Base-by-base conservation (phyloP, 2,888 invertebrate species). In the Ctena decussata region DNA sequence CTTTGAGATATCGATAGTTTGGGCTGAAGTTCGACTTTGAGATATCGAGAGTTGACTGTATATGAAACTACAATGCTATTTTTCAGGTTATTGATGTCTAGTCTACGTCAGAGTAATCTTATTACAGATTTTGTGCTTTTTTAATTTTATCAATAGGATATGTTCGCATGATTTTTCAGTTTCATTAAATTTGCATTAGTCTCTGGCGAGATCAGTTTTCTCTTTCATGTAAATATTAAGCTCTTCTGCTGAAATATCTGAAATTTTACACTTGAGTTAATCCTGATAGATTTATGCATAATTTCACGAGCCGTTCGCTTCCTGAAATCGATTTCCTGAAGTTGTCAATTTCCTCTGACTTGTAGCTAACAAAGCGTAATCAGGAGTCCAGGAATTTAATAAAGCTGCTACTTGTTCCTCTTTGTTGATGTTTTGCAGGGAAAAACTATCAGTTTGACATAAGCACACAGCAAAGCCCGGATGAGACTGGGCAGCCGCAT, bases 261-360 rank as follows among this genome's bases (percentile, higher is more conserved):
- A 65, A 65, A 65, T 65, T 65, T 65, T 65, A 65, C 65, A 65
- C 35, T 35, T 65, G 30, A 65, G 24, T 3, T 65, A 32, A 3
- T 35, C 35, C 65, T 32, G 65, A 65, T 65, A 65, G 65, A 75
- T 84, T 82, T 87, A 84, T 87, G 84, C 79, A 87, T 87, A 87
- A 87, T 87, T 87, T 87, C 84, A 87, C 87, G 84, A 82, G 41
- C 74, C 69, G 37, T 80, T 77, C 73, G 71, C 82, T 84, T 80
- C 60, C 41, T 80, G 82, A 80, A 82, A 84, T 87, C 82, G 82
- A 87, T 87, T 84, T 75, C 77, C 73, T 72, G 77, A 72, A 84
- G 73, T 70, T 87, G 84, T 87, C 87, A 84, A 65, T 57, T 77
- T 82, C 71, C 80, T 72, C 71, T 82, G 80, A 77, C 80, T 49